phyloP scores from a whole-genome alignment of 2,797 vertebrate species.

The Gallinago stenura region DNA sequence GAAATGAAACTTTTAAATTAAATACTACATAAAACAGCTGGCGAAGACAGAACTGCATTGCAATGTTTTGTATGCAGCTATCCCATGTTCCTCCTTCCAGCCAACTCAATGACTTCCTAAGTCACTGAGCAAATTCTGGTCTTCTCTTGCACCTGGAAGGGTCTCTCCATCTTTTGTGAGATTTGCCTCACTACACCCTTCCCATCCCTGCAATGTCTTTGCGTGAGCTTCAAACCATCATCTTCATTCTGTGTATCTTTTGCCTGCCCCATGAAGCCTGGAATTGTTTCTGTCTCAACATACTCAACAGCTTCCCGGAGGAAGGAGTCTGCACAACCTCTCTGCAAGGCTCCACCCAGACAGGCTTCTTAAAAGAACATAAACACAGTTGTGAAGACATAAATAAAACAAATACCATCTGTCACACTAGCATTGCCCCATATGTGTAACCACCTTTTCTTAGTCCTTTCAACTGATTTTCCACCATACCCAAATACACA shows the following conservation, averaged over 20 bases:
- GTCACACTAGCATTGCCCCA: slow-evolving; percentile 30
- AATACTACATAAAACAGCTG: not conserved
- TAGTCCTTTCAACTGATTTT: slow-evolving; percentile 25
- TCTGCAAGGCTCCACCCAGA: slow-evolving; percentile 35
- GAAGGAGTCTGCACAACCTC: slow-evolving; percentile 16
- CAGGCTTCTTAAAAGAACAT: slow-evolving; percentile 36
- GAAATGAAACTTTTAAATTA: not conserved
- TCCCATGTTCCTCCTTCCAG: not conserved
- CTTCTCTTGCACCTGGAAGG: not conserved
- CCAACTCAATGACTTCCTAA: not conserved
- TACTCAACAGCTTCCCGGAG: not conserved
- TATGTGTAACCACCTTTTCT: slow-evolving; percentile 54
- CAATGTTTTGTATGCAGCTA: not conserved
- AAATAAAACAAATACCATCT: slow-evolving; percentile 71
- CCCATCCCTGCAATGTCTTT: not conserved
- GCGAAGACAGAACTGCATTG: not conserved
- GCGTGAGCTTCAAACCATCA: not conserved
- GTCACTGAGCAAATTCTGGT: not conserved
- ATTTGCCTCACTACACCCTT: not conserved
- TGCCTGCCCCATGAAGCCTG: not conserved
- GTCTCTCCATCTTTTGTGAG: not conserved
- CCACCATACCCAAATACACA: slow-evolving; percentile 11
- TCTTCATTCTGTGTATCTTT: not conserved
- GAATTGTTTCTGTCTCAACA: not conserved
- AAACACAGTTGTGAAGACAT: slow-evolving; percentile 53